Evolutionary conservation across 2,888 invertebrate species (phyloP), one percentile per base, ranked within the genome.

Genomic region (Tholera decimalis): DNA sequence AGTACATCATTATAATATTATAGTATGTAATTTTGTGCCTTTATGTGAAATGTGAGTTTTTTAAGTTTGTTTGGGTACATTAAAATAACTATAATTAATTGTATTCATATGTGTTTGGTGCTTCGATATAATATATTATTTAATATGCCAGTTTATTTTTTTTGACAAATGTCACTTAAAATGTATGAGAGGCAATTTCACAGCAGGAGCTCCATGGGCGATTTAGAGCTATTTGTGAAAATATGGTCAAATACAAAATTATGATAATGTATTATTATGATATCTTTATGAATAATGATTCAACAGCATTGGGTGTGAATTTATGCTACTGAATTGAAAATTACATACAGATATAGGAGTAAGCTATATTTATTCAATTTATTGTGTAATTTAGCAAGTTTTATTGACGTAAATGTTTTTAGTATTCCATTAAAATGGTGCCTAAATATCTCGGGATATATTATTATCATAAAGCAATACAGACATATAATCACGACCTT

Each of bases 291-390:
- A 74, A 77, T 76, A 67, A 51, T 62, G 35, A 77, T 78, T 65
- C 41, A 62, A 62, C 59, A 69, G 28, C 68, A 67, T 66, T 80
- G 28, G 60, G 77, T 79, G 77, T 76, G 57, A 78, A 73, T 68
- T 63, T 72, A 73, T 74, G 37, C 46, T 58, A 55, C 47, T 44
- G 43, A 60, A 59, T 62, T 59, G 15, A 41, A 35, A 59, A 47
- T 53, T 59, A 18, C 15, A 24, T 22, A 58, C 3, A 49, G 24
- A 3, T 41, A 13, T 15, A 24, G 30, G 3, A 47, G 26, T 57
- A 44, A 35, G 33, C 18, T 18, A 49, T 68, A 64, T 41, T 73
- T 54, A 49, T 43, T 46, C 5, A 51, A 59, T 22, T 41, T 33
- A 1, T 62, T 51, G 11, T 20, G 39, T 51, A n/a, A 47, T 41